phyloP scores from a whole-genome alignment of 2,888 invertebrate species.

The Lapara coniferarum region DNA sequence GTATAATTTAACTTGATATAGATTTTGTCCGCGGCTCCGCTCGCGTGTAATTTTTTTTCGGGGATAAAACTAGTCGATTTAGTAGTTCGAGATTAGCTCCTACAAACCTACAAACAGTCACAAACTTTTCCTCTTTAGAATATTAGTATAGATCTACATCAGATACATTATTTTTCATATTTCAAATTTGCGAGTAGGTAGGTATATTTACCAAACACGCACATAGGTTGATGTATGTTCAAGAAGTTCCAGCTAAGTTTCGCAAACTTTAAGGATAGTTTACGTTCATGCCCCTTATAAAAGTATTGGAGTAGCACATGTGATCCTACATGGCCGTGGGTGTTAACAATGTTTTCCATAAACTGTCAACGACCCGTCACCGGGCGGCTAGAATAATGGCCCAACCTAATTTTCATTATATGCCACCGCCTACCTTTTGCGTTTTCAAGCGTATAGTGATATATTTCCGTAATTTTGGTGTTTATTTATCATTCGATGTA shows the following conservation, averaged over 20 bases:
- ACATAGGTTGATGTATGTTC: not conserved
- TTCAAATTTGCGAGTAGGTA: no score
- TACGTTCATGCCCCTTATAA: conserved; percentile 28
- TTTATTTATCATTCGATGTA: not conserved
- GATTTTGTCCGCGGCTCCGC: no score
- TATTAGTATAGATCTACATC: no score
- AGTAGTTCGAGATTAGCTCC: no score
- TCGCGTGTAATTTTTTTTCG: no score
- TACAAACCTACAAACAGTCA: no score
- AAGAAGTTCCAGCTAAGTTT: not conserved
- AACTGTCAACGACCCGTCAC: conserved; percentile 36
- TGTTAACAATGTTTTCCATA: conserved; percentile 33
- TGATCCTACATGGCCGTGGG: conserved; percentile 30
- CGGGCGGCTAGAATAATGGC: conserved; percentile 41
- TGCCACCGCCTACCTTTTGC: conserved; percentile 18
- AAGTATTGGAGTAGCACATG: conserved; percentile 35
- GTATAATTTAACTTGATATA: no score
- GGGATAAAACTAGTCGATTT: no score
- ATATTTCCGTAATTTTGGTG: conserved; percentile 7
- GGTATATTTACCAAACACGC: not conserved
- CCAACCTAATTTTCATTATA: conserved; percentile 41
- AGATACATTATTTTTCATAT: no score
- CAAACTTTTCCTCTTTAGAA: no score
- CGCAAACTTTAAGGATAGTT: conserved; percentile 15
- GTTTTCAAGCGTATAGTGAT: conserved; percentile 11